phyloP scores from a whole-genome alignment of 1,140 invertebrate species.

The Cotesia chilonis region DNA sequence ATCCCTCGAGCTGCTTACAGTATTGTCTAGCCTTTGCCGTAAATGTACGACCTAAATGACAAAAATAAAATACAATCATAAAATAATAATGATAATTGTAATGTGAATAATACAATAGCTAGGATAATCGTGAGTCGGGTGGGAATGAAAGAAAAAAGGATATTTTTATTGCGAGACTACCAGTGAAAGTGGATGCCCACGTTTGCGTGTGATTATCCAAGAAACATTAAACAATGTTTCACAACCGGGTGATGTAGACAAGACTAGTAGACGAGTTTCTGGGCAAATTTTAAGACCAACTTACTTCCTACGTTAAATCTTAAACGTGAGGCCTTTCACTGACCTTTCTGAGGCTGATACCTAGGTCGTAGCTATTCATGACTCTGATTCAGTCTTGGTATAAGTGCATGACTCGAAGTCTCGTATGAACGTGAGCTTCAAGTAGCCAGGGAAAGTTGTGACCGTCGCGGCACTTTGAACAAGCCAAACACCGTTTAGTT shows the following conservation, averaged over 20 bases:
- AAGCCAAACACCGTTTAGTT: conserved; percentile 23
- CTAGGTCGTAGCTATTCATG: conserved; percentile 31
- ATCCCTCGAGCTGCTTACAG: conserved; percentile 86
- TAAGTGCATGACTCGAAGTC: conserved; percentile 17
- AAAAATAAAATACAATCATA: conserved; percentile 12
- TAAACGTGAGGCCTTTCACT: conserved; percentile 49
- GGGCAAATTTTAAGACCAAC: conserved; percentile 20
- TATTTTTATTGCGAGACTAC: too few relatives aligned
- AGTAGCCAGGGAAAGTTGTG: conserved; percentile 25
- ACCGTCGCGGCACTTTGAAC: conserved; percentile 28
- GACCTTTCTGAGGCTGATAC: conserved; percentile 48
- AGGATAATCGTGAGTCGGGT: too few relatives aligned
- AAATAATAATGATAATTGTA: too few relatives aligned
- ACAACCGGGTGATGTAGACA: conserved; percentile 7
- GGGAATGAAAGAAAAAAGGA: too few relatives aligned
- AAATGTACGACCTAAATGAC: conserved; percentile 78
- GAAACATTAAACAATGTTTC: conserved; percentile 1
- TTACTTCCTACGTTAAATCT: conserved; percentile 44
- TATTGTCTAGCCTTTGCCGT: conserved; percentile 84
- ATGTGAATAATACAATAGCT: too few relatives aligned
- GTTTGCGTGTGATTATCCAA: neutral
- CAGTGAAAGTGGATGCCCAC: too few relatives aligned
- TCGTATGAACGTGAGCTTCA: conserved; percentile 27
- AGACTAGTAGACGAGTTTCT: neutral
- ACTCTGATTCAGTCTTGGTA: conserved; percentile 18